Conservation (phyloP, 2,113 vertebrate species). For the Dasyprocta punctata region DNA sequence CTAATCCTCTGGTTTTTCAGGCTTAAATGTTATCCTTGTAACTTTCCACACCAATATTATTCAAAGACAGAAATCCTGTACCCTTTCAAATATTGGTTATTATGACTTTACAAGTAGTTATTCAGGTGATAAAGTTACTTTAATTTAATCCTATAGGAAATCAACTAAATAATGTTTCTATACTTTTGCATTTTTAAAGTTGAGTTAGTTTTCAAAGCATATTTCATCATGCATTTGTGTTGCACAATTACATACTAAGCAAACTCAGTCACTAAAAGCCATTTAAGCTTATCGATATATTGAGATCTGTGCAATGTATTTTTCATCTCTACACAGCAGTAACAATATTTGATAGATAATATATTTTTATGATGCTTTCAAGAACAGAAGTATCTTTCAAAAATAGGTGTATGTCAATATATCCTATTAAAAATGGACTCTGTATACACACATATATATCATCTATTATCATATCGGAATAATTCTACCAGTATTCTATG, state of each 20-base stretch:
- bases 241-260: conserved; percentile 44
- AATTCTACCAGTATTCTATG: conserved; percentile 47
- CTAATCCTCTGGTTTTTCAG: not conserved
- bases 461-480: conserved; percentile 68
- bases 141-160: conserved; percentile 32
- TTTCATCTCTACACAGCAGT: conserved; percentile 66
- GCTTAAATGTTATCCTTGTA: not conserved
- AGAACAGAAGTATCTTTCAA: conserved; percentile 27
- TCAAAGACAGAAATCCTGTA: not conserved
- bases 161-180: conserved; percentile 26
- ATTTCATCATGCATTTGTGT: conserved; percentile 41
- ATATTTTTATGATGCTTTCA: conserved; percentile 53
- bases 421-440: conserved; percentile 52
- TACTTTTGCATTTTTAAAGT: not conserved
- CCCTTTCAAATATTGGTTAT: not conserved
- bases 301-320: conserved; percentile 88
- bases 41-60: not conserved
- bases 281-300: conserved; percentile 91
- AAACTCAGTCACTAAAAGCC: conserved; percentile 88
- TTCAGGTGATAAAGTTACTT: conserved; percentile 39
- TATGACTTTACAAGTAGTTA: not conserved
- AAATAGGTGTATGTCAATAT: conserved; percentile 31
- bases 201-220: conserved; percentile 40
- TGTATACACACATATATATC: not conserved
- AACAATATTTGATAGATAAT: conserved; percentile 56